Percentiles rank a stretch among this genome's conserved stretches.
These are phyloP conservation scores for Characodon lateralis DNA, from an alignment of 2,797 vertebrate genomes.

Conservation along the genomic window DNA sequence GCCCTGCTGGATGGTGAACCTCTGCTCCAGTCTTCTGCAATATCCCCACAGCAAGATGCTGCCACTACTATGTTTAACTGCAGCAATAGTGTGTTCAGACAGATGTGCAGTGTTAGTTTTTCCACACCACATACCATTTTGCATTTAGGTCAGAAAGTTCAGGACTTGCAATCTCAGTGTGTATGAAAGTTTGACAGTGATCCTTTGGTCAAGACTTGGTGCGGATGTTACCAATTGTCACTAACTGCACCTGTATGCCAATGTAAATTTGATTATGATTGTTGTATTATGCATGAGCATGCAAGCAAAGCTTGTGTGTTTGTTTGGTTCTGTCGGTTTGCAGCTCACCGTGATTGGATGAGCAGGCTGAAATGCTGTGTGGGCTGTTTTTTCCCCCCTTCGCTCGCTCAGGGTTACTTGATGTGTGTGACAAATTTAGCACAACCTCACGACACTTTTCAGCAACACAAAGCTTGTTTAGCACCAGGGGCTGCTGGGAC, in stretches of 20 bases:
- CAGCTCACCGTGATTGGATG: slow-evolving; percentile 37
- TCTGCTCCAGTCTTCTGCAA: background rate
- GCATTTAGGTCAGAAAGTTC: slow-evolving; percentile 26
- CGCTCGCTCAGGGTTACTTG: slow-evolving; percentile 35
- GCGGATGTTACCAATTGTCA: slow-evolving; percentile 11
- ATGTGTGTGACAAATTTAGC: slow-evolving; percentile 41
- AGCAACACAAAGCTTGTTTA: slow-evolving; percentile 43
- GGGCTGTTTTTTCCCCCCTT: slow-evolving; percentile 24
- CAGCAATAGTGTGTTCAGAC: background rate
- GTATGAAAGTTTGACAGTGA: slow-evolving; percentile 29
- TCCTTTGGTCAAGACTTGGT: slow-evolving; percentile 25
- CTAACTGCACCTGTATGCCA: background rate
- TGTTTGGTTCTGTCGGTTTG: slow-evolving; percentile 17
- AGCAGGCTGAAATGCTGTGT: slow-evolving; percentile 47
- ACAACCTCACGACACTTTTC: slow-evolving; percentile 38
- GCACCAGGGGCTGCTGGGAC: slow-evolving; percentile 45
- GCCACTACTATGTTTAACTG: background rate
- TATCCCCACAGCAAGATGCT: background rate
- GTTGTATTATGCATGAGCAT: slow-evolving; percentile 18
- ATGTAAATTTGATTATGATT: slow-evolving; percentile 6
- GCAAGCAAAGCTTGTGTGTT: slow-evolving; percentile 28
- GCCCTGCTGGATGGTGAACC: background rate
- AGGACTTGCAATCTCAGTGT: slow-evolving; percentile 4
- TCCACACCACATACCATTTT: slow-evolving; percentile 33
- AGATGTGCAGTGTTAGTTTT: no score